Evolutionary conservation across 2,113 vertebrate species (phyloP), one percentile per base, ranked within the genome.

Genomic region (Eublepharis macularius): DNA sequence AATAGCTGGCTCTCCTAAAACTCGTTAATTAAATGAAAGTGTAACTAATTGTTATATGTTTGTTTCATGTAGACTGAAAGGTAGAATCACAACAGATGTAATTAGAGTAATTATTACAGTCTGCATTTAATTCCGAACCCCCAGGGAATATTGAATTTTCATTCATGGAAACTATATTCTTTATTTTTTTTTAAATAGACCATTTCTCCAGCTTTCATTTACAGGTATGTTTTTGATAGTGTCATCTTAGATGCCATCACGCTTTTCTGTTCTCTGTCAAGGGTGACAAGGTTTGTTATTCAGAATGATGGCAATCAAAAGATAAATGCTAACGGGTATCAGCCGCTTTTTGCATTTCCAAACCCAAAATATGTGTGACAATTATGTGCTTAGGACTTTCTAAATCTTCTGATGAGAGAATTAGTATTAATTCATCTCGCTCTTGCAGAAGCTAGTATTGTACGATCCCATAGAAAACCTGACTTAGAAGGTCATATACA

Each of bases 51-150:
- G 93, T 93, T 93, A 74, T 88, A 84, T 94, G 86, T 95, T 94
- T 94, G 91, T 95, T 92, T 94, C 94, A 91, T 92, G 89, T 92
- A 80, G 91, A 90, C 83, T 93, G 94, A 93, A 93, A 96, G 94
- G 94, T 94, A 88, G 91, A 95, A 94, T 94, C 93, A 90, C 90
- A 94, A 89, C 93, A 94, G 93, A 95, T 90, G 87, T 94, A 92
- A 95, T 94, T 92, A 92, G 90, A 90, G 93, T 94, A 89, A 94
- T 95, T 94, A 94, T 94, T 95, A 95, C 93, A 85, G 89, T 91
- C 91, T 92, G 92, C 87, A 65, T 93, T 94, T 94, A 93, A 94
- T 92, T 94, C 91, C 74, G 83, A 91, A 92, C 86, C 87, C 90
- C 90, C 79, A 78, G 91, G 90, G 87, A 95, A 91, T 87, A 89